phyloP scores from a whole-genome alignment of 64 coral and sea anemone species.

The Acropora tenuis region DNA sequence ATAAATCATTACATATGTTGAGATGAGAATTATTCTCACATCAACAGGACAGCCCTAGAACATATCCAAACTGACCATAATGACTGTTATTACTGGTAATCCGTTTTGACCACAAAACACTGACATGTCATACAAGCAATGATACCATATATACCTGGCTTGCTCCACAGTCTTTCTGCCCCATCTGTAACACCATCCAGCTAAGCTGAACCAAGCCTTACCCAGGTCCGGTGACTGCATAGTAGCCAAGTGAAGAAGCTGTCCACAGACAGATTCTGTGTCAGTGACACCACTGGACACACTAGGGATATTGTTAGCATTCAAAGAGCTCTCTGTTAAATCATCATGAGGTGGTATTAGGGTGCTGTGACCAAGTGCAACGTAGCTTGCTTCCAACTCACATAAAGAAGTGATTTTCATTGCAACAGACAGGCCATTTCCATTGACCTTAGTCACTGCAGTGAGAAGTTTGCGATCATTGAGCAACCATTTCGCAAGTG shows the following conservation, averaged over 20 bases:
- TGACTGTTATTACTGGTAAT: too few relatives aligned
- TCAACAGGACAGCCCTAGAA: too few relatives aligned
- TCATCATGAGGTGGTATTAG: slow-evolving; percentile 38
- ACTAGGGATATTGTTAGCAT: slow-evolving; percentile 56
- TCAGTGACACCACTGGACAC: slow-evolving; percentile 76
- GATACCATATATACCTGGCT: slow-evolving; percentile 70
- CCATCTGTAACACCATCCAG: slow-evolving; percentile 95
- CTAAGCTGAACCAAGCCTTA: slow-evolving; percentile 94
- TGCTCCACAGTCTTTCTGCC: slow-evolving; percentile 99
- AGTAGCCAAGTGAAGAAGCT: slow-evolving; percentile 83
- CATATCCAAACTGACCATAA: too few relatives aligned
- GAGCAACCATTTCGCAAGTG: slow-evolving; percentile 85
- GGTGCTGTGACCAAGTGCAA: slow-evolving; percentile 75
- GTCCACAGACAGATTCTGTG: slow-evolving; percentile 87
- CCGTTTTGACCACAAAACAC: too few relatives aligned
- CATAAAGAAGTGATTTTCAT: slow-evolving; percentile 83
- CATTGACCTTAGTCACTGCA: slow-evolving; percentile 73
- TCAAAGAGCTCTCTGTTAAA: slow-evolving; percentile 3
- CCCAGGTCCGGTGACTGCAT: slow-evolving; percentile 88
- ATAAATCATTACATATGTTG: too few relatives aligned
- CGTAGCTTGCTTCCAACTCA: slow-evolving; percentile 78
- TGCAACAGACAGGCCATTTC: slow-evolving; percentile 62
- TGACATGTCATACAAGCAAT: too few relatives aligned
- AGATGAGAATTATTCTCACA: too few relatives aligned
- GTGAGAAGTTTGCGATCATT: slow-evolving; percentile 85